These are phyloP conservation scores for Melanotaenia trifasciata DNA, from an alignment of 2,797 vertebrate genomes.

Conservation along the genomic window DNA sequence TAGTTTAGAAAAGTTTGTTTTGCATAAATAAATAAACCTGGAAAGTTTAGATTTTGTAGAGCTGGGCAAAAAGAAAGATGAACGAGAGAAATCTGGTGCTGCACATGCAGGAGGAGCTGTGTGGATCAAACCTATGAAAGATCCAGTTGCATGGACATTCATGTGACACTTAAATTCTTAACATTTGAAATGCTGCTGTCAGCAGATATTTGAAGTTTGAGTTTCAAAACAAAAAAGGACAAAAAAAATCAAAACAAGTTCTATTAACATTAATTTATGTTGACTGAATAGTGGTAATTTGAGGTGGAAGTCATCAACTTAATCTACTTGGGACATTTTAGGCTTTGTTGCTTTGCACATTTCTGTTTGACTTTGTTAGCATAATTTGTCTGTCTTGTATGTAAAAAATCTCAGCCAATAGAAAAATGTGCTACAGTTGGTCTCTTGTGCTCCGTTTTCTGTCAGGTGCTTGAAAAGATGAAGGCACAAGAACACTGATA, in stretches of 20 bases:
- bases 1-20: background rate
- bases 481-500: conserved; percentile 3
- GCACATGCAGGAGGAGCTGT: background rate
- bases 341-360: conserved; percentile 15
- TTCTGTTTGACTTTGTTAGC: conserved; percentile 34
- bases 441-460: conserved; percentile 33
- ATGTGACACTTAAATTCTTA: background rate
- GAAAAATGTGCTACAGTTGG: conserved; percentile 25
- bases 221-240: background rate
- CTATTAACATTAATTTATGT: background rate
- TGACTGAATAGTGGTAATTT: background rate
- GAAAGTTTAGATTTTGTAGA: background rate
- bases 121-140: conserved; percentile 11
- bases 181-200: background rate
- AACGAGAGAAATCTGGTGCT: conserved; percentile 4
- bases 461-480: conserved; percentile 1
- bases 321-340: background rate
- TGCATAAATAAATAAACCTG: background rate
- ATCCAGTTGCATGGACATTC: background rate
- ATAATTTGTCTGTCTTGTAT: conserved; percentile 1
- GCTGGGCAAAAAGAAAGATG: background rate
- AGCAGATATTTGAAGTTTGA: background rate
- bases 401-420: background rate
- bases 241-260: background rate
- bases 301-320: background rate